phyloP scores from a whole-genome alignment of 2,888 invertebrate genomes.

The Thereva nobilitata region DNA sequence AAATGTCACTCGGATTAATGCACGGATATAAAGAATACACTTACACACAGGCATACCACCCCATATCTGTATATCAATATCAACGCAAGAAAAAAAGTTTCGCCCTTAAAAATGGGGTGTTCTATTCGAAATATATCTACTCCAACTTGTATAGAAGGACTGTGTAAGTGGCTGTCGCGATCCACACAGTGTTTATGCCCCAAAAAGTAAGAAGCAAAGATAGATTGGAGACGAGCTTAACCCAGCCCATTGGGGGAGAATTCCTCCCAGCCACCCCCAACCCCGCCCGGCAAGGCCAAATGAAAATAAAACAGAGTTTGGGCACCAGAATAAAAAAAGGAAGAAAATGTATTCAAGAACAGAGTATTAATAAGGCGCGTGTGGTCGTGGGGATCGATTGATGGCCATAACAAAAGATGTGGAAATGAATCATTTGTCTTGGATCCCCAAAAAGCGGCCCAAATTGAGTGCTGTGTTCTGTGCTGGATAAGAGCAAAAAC shows the following conservation, averaged over 20 bases:
- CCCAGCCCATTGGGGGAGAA: slow-evolving; percentile 28
- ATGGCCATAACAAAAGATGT: slow-evolving; percentile 55
- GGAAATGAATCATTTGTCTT: slow-evolving; percentile 56
- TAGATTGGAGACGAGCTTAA: slow-evolving; percentile 40
- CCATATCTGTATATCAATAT: slow-evolving; percentile 26
- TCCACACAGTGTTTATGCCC: slow-evolving; percentile 28
- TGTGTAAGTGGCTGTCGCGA: slow-evolving; percentile 38
- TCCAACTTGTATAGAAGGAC: slow-evolving; percentile 32
- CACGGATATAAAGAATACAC: slow-evolving; percentile 48
- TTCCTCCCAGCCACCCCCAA: slow-evolving; percentile 8
- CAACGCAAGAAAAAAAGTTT: slow-evolving; percentile 36
- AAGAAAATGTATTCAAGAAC: slow-evolving; percentile 37
- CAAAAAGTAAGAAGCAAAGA: slow-evolving; percentile 37
- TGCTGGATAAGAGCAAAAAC: not conserved
- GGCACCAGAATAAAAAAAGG: slow-evolving; percentile 7
- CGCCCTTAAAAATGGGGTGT: slow-evolving; percentile 41
- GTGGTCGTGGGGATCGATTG: slow-evolving; percentile 58
- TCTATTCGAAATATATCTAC: slow-evolving; percentile 35
- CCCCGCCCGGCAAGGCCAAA: slow-evolving; percentile 17
- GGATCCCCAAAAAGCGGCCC: slow-evolving; percentile 12
- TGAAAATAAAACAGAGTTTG: slow-evolving; percentile 34
- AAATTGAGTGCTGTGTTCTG: not conserved
- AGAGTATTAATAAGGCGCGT: slow-evolving; percentile 54
- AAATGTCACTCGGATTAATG: slow-evolving; percentile 51
- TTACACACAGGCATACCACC: slow-evolving; percentile 38